Conservation (phyloP, 1,140 invertebrate genomes). For the Drosophila littoralis region DNA sequence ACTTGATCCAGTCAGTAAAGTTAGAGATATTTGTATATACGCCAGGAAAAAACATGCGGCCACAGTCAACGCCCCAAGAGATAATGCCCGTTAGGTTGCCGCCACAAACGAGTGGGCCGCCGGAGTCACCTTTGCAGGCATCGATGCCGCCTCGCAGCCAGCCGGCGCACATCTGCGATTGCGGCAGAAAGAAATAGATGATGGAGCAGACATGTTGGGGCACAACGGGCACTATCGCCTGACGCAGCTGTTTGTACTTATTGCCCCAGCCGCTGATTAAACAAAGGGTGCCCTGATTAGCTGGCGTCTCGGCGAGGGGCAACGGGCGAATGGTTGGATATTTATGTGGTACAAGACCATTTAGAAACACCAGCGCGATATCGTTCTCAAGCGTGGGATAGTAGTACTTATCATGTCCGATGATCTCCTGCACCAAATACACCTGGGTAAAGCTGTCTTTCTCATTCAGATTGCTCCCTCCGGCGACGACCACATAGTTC, state of each 20-base stretch:
- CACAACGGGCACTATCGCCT: conserved; percentile 52
- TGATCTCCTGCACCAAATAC: conserved; percentile 47
- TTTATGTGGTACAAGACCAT: conserved; percentile 30
- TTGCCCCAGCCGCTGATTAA: conserved; percentile 63
- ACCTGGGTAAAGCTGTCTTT: conserved; percentile 5
- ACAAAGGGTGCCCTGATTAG: conserved; percentile 32
- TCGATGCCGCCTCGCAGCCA: conserved; percentile 62
- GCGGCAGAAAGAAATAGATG: conserved; percentile 46
- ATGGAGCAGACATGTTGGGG: conserved; percentile 22
- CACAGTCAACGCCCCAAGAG: conserved; percentile 56
- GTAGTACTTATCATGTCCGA: conserved; percentile 35
- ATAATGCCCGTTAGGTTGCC: conserved; percentile 86
- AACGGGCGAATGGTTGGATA: background rate
- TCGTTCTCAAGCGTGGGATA: conserved; percentile 49
- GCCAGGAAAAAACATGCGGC: conserved; percentile 85
- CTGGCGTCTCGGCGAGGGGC: background rate
- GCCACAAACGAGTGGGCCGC: conserved; percentile 41
- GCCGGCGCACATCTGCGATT: conserved; percentile 66
- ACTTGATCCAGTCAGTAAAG: conserved; percentile 22
- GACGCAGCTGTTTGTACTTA: conserved; percentile 17
- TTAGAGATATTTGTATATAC: conserved; percentile 65
- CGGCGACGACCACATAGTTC: conserved; percentile 48
- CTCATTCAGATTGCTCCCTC: conserved; percentile 20
- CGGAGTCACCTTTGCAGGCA: conserved; percentile 57
- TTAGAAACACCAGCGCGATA: conserved; percentile 61